Evolutionary conservation across 2,888 invertebrate species (phyloP).

Genomic region (Phortica okadai): DNA sequence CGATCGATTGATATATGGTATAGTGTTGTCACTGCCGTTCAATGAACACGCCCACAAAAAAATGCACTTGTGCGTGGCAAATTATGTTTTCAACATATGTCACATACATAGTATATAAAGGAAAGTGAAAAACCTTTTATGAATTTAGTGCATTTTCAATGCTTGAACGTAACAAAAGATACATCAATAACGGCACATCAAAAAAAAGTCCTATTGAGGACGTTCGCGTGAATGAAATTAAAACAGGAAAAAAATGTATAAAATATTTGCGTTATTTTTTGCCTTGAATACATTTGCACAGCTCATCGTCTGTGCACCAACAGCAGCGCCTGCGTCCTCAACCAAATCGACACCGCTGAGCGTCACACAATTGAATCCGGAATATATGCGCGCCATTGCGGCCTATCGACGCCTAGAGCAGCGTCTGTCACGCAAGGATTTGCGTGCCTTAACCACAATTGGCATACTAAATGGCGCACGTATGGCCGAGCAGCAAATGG

Average conservation of each 20-base stretch:
- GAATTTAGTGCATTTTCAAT: conserved; percentile 26
- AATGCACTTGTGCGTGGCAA: background rate
- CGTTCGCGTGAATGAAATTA: background rate
- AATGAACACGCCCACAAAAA: conserved; percentile 17
- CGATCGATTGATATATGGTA: background rate
- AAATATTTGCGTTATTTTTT: background rate
- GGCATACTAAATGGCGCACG: conserved; percentile 73
- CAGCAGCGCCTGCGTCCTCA: conserved; percentile 41
- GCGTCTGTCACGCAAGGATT: conserved; percentile 64
- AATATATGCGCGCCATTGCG: conserved; percentile 66
- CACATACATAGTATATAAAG: conserved; percentile 18
- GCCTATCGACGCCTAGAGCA: conserved; percentile 70
- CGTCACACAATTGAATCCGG: conserved; percentile 60
- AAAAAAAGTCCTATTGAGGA: background rate
- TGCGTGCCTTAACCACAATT: conserved; percentile 67
- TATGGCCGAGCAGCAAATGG: conserved; percentile 71
- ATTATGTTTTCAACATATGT: background rate
- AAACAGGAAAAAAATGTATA: background rate
- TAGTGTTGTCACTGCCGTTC: background rate
- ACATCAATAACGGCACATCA: background rate
- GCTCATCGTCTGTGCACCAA: conserved; percentile 47
- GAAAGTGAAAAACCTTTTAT: conserved; percentile 1
- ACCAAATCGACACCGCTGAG: conserved; percentile 29
- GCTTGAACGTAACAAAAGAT: background rate
- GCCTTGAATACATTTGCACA: background rate